A percentile compares a stretch with the other conserved stretches of the same genome.
phyloP scores from a whole-genome alignment of 2,888 invertebrate species.

The Phasia obesa region DNA sequence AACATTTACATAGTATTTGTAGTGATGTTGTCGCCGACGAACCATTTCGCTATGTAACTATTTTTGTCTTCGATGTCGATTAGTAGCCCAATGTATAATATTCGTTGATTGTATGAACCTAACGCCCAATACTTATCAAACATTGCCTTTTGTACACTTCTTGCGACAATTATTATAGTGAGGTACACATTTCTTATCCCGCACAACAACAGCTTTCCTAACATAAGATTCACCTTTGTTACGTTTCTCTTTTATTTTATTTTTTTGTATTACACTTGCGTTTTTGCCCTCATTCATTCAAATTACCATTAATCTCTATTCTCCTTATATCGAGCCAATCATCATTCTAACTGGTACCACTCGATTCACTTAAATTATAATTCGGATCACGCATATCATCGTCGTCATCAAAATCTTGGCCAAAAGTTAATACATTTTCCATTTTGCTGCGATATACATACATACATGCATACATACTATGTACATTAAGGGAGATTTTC shows the following conservation, averaged over 20 bases:
- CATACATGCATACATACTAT: neutral
- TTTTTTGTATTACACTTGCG: conserved; percentile 25
- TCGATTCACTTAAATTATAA: too few relatives aligned
- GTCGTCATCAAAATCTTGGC: too few relatives aligned
- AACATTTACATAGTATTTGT: too few relatives aligned
- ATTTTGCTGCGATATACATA: too few relatives aligned
- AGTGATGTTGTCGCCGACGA: conserved; percentile 9
- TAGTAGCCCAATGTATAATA: conserved; percentile 4
- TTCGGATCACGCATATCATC: too few relatives aligned
- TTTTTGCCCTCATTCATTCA: too few relatives aligned
- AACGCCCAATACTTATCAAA: conserved; percentile 25
- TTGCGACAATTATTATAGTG: conserved; percentile 14
- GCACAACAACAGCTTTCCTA: conserved; percentile 15
- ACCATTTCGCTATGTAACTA: neutral
- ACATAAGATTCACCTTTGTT: conserved; percentile 31
- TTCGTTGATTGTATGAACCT: conserved; percentile 27
- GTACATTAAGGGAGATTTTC: too few relatives aligned
- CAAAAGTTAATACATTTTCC: too few relatives aligned
- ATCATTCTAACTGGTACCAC: too few relatives aligned
- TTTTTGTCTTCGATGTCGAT: conserved; percentile 23
- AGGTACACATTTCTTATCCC: conserved; percentile 8
- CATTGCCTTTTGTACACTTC: conserved; percentile 9
- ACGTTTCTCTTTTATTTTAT: conserved; percentile 14
- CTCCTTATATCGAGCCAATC: too few relatives aligned
- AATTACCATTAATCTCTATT: too few relatives aligned